phyloP scores from a whole-genome alignment of 2,888 invertebrate genomes.

The Boloria euphrosyne region DNA sequence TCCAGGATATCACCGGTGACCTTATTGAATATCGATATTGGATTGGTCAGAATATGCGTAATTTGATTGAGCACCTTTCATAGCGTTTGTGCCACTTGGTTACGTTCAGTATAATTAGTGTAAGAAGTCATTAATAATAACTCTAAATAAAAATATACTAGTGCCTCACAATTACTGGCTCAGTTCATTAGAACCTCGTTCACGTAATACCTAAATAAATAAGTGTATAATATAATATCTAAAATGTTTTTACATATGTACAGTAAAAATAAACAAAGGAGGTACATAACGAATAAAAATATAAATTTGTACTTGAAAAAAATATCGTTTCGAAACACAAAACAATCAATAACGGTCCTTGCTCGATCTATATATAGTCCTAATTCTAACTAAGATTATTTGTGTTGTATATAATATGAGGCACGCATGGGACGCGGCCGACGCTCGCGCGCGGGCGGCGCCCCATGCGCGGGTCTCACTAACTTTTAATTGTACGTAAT shows the following conservation, averaged over 20 bases:
- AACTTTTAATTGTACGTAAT: constrained; percentile 69
- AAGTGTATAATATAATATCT: constrained; percentile 76
- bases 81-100: constrained; percentile 39
- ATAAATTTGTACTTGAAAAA: constrained; percentile 79
- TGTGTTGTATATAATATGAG: constrained; percentile 62
- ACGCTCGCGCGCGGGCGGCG: not conserved
- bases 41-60: constrained; percentile 39
- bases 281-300: constrained; percentile 70
- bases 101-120: constrained; percentile 38
- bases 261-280: constrained; percentile 72
- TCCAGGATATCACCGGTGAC: constrained; percentile 25
- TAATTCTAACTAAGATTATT: constrained; percentile 78
- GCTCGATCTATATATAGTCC: constrained; percentile 64
- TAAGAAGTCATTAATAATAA: constrained; percentile 32
- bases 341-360: constrained; percentile 60
- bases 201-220: constrained; percentile 76
- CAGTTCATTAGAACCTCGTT: constrained; percentile 65
- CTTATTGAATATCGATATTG: constrained; percentile 36
- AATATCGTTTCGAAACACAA: constrained; percentile 60
- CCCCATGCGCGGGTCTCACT: constrained; percentile 57
- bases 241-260: constrained; percentile 80
- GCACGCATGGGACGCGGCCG: constrained; percentile 51
- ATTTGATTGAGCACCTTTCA: constrained; percentile 39
- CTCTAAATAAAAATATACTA: constrained; percentile 48
- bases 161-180: constrained; percentile 61